A percentile compares a stretch with the other conserved stretches of the same genome.
Conservation (phyloP, 2,113 vertebrate species). For the Pandion haliaetus region DNA sequence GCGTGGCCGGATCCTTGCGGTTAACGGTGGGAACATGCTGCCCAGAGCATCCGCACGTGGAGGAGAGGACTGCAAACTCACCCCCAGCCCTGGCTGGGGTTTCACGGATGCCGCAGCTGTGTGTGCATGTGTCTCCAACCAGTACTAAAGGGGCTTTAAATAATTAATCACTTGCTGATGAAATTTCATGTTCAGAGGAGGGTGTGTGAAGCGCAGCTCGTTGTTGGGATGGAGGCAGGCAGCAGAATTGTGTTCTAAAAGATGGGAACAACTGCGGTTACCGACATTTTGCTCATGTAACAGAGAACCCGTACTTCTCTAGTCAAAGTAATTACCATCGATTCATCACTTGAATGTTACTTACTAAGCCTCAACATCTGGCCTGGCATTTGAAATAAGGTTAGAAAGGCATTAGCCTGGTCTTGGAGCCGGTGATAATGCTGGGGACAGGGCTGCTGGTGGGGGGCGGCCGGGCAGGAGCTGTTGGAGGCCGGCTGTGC, state of each 20-base stretch:
- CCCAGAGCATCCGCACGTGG: accelerated
- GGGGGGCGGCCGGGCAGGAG: accelerated
- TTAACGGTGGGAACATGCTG: accelerated
- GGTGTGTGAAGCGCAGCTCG: neutral
- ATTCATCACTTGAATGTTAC: neutral
- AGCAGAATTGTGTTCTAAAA: neutral
- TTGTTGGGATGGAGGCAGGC: neutral
- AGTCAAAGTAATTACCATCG: neutral
- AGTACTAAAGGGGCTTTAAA: neutral
- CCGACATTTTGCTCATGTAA: neutral
- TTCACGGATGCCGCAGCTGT: neutral
- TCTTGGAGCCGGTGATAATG: neutral
- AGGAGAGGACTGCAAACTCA: accelerated
- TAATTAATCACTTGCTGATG: constrained; percentile 13
- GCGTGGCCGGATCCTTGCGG: accelerated
- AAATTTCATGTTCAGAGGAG: constrained; percentile 4
- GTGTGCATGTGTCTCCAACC: accelerated
- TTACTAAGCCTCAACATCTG: neutral
- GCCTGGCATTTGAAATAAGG: neutral
- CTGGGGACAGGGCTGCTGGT: neutral
- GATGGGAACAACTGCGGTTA: neutral
- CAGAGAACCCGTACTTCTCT: neutral
- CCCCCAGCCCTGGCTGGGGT: neutral
- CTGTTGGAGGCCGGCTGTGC: neutral
- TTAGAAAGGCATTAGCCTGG: neutral